These are phyloP conservation scores for Ophthalmolycus amberensis DNA, from an alignment of 2,113 vertebrate species.

Conservation along the genomic window DNA sequence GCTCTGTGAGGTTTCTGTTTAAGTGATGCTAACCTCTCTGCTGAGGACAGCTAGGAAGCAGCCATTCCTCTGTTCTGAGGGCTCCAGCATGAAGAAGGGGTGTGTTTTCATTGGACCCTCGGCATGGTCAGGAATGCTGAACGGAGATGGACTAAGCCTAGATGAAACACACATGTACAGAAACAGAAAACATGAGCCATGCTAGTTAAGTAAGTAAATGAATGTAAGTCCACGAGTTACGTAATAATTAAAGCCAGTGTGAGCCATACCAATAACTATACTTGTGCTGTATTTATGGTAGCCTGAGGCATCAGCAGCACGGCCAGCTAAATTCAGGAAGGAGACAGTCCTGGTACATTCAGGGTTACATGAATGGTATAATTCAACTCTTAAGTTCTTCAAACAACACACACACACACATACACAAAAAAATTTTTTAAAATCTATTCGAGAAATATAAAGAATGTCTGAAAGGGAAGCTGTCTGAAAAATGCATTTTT, in stretches of 20 bases:
- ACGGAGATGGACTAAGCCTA: slow-evolving; percentile 82
- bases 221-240: slow-evolving; percentile 7
- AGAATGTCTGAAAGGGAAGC: background rate
- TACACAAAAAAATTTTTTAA: background rate
- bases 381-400: slow-evolving; percentile 19
- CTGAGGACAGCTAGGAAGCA: slow-evolving; percentile 91
- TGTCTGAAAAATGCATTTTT: slow-evolving; percentile 15
- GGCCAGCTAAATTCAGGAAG: slow-evolving; percentile 30
- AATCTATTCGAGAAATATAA: background rate
- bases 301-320: slow-evolving; percentile 47
- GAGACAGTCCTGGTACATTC: slow-evolving; percentile 17
- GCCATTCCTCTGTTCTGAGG: slow-evolving; percentile 87
- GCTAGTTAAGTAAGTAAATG: slow-evolving; percentile 7
- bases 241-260: slow-evolving; percentile 30
- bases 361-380: slow-evolving; percentile 14
- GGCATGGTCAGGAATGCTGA: slow-evolving; percentile 57
- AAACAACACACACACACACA: slow-evolving; percentile 5
- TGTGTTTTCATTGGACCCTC: slow-evolving; percentile 48
- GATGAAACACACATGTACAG: slow-evolving; percentile 24
- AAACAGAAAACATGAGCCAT: slow-evolving; percentile 1
- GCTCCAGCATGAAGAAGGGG: slow-evolving; percentile 86
- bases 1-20: background rate
- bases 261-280: slow-evolving; percentile 25
- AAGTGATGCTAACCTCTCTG: slow-evolving; percentile 84
- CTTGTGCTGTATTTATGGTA: slow-evolving; percentile 48